phyloP scores from a whole-genome alignment of 2,888 invertebrate genomes.

The Anoplius nigerrimus region DNA sequence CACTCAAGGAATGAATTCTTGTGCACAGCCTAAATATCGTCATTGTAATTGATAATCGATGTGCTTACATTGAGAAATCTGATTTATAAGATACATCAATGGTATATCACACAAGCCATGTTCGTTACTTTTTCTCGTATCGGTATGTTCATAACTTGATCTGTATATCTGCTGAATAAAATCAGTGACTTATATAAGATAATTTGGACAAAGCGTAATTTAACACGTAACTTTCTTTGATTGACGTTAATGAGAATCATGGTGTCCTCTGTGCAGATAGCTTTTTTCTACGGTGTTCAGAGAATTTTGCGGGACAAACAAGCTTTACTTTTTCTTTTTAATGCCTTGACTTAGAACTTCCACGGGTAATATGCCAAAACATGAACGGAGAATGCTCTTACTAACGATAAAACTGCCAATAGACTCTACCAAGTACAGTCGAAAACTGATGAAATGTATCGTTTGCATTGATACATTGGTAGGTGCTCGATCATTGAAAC shows the following conservation, averaged over 20 bases:
- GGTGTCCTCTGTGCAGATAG: background rate
- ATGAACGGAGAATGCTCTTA: conserved; percentile 22
- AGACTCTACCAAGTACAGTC: conserved; percentile 46
- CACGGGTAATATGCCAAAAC: conserved; percentile 7
- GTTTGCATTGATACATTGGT: background rate
- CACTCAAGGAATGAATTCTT: conserved; percentile 48
- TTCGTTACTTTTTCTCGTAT: conserved; percentile 29
- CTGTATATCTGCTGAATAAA: conserved; percentile 51
- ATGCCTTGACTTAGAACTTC: background rate
- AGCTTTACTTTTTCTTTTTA: no score
- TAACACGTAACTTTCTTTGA: background rate
- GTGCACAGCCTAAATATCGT: conserved; percentile 38
- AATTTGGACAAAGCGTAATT: conserved; percentile 25
- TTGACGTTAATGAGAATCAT: no score
- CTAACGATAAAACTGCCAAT: conserved; percentile 49
- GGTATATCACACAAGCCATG: conserved; percentile 13
- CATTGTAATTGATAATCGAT: conserved; percentile 15
- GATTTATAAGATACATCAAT: conserved; percentile 22
- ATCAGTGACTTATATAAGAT: conserved; percentile 33
- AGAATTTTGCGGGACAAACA: background rate
- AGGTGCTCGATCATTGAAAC: conserved; percentile 7
- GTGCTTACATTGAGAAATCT: conserved; percentile 22
- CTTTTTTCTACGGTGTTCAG: background rate
- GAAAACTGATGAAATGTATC: conserved; percentile 31
- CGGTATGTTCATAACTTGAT: conserved; percentile 27